Base-by-base conservation (phyloP, 2,113 vertebrate genomes). In the Edolisoma coerulescens region DNA sequence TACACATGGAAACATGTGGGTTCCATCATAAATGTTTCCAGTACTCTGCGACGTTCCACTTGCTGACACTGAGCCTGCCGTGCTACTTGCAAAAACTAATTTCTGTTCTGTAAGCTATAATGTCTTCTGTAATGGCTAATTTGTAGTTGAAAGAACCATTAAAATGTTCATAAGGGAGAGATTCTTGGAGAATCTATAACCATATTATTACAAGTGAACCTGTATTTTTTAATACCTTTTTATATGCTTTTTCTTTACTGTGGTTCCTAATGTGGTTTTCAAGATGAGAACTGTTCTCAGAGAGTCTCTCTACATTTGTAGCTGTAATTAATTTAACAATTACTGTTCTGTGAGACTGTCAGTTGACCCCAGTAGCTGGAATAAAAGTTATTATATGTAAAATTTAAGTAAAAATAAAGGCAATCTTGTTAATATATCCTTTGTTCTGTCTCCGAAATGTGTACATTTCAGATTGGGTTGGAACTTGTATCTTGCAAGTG, bases 1-100 rank as follows among this genome's bases (percentile, higher is more conserved):
- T 90, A 99, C 98, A 14, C 98, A 99, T 18, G 99, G 99, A 87
- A 99, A 99, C 88, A 98, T 99, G 97, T 99, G 99, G 99, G 98
- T 99, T 82, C 99, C 99, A 1, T 99, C 99, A 6, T 99, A 97
- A 99, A 68, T 27, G 7, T 50, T 45, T 35, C 21, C 50, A 21
- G 21, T 59, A 8, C 6, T 53, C 44, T 59, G 21, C 45, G 86
- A 76, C 6, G 2, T 24, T 69, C 57, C 28, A 67, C 30, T n/a
- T 33, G 10, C 16, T 87, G 86, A 82, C 37, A 7, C 53, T 76
- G 91, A 94, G 67, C 91, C 94, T 60, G 50, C 42, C 3, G 1
- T 3, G 4, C 60, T 77, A 52, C 20, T 71, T 85, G 64, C 10
- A 35, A 68, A 39, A 39, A 54, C 6, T 28, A 10, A 33, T 60